Base-by-base conservation (phyloP, 2,888 invertebrate species). In the Oligia fasciuncula region DNA sequence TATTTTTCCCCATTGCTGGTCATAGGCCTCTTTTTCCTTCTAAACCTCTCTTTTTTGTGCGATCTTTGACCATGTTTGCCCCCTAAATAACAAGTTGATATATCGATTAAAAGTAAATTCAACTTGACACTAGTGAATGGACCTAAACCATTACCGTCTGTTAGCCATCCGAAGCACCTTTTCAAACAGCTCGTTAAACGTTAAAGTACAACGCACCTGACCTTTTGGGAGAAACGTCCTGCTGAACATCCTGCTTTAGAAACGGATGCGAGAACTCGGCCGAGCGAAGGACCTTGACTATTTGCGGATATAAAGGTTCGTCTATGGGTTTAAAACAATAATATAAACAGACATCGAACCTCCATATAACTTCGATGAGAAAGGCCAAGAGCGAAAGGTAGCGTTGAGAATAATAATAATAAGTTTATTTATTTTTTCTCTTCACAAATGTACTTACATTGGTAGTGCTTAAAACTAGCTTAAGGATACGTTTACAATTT, bases 181-280 rank as follows among this genome's bases (percentile, higher is more conserved):
- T 49, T 43, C 73, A 66, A 84, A 77, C 40, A 35, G 46, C 68
- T 82, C 65, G 70, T 74, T 77, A 77, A 54, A 62, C 35, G 4
- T 2, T 60, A 70, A 11, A 83, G 49, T 19, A 86, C 74, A 67
- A 14, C 35, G 11, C 40, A 62, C 0, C 76, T 85, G 85, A 87
- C 87, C 85, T 85, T 86, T 85, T 65, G 29, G 83, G 17, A 75
- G 74, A 80, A 75, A 77, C 81, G 69, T 87, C 85, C 85, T 85
- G 23, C 40, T 54, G 69, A 75, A 51, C 77, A 84, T 85, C 85
- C 85, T 87, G 85, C 51, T 84, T 43, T 19, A 43, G 40, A 79
- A 87, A 46, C 73, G 85, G 84, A 85, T 85, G 49, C 57, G 14
- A 60, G 73, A 62, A n/a, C 74, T 49, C 57, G 19, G 75, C 66